These are phyloP conservation scores for Melitaea cinxia DNA, from an alignment of 1,140 invertebrate genomes.

Conservation along the genomic window DNA sequence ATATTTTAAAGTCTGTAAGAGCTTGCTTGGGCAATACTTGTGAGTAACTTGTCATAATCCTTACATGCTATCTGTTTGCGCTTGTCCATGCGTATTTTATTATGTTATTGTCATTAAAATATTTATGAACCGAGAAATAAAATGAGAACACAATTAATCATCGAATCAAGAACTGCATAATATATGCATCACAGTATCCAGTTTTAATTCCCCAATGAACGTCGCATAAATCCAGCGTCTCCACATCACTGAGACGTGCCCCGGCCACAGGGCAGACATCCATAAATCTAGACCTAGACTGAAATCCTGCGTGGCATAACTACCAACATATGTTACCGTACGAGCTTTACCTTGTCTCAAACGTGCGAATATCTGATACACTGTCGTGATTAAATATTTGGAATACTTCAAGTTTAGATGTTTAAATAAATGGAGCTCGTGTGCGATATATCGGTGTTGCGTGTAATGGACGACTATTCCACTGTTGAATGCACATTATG, in stretches of 20 bases:
- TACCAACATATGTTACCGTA: slow-evolving; percentile 30
- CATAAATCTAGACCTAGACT: slow-evolving; percentile 33
- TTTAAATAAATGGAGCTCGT: neutral
- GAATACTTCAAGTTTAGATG: neutral
- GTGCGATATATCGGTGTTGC: neutral
- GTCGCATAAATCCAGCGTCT: slow-evolving; percentile 65
- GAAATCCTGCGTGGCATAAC: slow-evolving; percentile 31
- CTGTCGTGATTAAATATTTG: slow-evolving; percentile 3
- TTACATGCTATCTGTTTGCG: too few species aligned
- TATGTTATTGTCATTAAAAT: too few species aligned
- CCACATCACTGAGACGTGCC: slow-evolving; percentile 47
- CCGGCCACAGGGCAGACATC: slow-evolving; percentile 30
- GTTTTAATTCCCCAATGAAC: slow-evolving; percentile 56
- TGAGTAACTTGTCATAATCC: too few species aligned
- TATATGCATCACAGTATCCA: slow-evolving; percentile 13
- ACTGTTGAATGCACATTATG: neutral
- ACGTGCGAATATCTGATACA: slow-evolving; percentile 17
- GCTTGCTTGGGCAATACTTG: too few species aligned
- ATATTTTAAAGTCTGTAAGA: too few species aligned
- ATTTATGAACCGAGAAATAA: too few species aligned
- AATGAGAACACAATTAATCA: too few species aligned
- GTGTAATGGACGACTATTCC: neutral
- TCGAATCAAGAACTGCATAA: slow-evolving; percentile 2
- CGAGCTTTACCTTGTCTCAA: slow-evolving; percentile 23
- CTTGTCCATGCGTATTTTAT: too few species aligned